These are phyloP conservation scores for Pseudococcus viburni DNA, from an alignment of 2,888 invertebrate species.

Conservation along the genomic window DNA sequence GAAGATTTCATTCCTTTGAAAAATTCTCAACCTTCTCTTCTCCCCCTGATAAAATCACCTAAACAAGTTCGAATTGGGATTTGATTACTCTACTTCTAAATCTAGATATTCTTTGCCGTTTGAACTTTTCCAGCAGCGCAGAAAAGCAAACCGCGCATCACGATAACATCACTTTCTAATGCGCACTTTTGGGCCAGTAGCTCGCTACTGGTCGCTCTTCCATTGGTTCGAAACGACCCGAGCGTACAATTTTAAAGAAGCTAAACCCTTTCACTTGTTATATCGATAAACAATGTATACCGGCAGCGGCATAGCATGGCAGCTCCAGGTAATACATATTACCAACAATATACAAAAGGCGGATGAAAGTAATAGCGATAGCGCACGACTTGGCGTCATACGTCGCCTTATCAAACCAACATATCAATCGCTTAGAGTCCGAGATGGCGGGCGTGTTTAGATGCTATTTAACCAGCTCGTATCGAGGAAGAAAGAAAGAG, in stretches of 20 bases:
- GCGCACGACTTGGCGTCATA: slow-evolving; percentile 26
- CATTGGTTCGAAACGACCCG: not conserved
- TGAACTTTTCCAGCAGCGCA: too few relatives aligned
- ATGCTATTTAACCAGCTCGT: slow-evolving; percentile 8
- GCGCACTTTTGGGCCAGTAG: not conserved
- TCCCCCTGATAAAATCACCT: too few relatives aligned
- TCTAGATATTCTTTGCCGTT: too few relatives aligned
- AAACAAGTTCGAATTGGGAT: too few relatives aligned
- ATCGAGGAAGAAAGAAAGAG: not conserved
- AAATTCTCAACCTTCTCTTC: too few relatives aligned
- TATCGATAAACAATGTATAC: not conserved
- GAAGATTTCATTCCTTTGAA: too few relatives aligned
- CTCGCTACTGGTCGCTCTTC: not conserved
- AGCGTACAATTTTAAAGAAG: not conserved
- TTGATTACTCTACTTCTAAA: too few relatives aligned
- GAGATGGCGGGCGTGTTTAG: slow-evolving; percentile 36
- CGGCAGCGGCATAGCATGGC: not conserved
- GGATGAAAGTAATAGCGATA: slow-evolving; percentile 24
- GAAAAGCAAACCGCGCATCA: too few relatives aligned
- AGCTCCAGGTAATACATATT: not conserved
- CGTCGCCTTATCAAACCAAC: slow-evolving; percentile 26
- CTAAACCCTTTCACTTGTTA: slow-evolving; percentile 14
- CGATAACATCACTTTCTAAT: not conserved
- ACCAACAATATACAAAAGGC: not conserved
- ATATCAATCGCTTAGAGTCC: slow-evolving; percentile 28